Evolutionary conservation across 1,140 invertebrate genomes (phyloP).

Genomic region (Tetraneura akinire): DNA sequence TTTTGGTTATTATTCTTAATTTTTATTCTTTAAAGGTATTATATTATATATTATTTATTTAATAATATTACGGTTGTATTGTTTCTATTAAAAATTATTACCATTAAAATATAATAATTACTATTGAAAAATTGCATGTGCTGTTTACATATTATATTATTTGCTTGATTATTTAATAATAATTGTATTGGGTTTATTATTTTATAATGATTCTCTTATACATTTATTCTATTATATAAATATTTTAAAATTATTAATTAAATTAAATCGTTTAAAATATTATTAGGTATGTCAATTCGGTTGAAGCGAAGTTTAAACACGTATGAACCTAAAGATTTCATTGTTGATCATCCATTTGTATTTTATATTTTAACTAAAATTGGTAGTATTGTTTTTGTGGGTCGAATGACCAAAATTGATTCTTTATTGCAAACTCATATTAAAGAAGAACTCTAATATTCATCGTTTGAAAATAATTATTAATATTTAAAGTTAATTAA

Average conservation of each 20-base stretch:
- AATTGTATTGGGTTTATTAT: background rate
- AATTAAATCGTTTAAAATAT: slow-evolving; percentile 9
- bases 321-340: slow-evolving; percentile 10
- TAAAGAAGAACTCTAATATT: slow-evolving; percentile 14
- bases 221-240: background rate
- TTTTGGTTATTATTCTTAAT: background rate
- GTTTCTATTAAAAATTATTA: no score
- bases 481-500: background rate
- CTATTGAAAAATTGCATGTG: background rate
- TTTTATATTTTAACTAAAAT: slow-evolving; percentile 15
- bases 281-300: slow-evolving; percentile 21
- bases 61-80: no score
- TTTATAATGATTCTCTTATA: background rate
- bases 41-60: no score
- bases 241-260: no score
- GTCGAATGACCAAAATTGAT: slow-evolving; percentile 24
- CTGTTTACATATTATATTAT: background rate
- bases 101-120: background rate
- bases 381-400: slow-evolving; percentile 27
- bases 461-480: background rate
- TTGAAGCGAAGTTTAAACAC: slow-evolving; percentile 11
- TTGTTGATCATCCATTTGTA: slow-evolving; percentile 34
- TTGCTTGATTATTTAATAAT: slow-evolving; percentile 9
- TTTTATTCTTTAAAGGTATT: background rate
- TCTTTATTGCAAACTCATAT: background rate